Evolutionary conservation across 2,113 vertebrate species (phyloP).

Genomic region (Puffinus mauretanicus): DNA sequence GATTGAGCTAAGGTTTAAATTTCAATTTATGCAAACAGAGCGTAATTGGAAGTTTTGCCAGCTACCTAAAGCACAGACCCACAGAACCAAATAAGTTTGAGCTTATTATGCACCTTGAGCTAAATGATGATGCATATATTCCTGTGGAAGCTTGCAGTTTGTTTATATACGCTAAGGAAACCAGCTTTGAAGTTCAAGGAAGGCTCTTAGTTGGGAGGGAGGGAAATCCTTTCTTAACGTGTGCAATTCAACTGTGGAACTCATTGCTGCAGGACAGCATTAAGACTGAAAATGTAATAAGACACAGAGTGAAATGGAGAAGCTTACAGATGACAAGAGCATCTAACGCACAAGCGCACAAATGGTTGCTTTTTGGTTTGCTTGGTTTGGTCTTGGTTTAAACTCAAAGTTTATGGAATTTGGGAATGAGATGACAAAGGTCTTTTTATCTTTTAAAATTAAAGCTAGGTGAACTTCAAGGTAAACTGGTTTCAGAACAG

Average conservation of each 20-base stretch:
- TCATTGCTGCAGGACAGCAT: neutral
- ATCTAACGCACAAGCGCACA: fast-evolving
- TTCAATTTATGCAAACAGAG: neutral
- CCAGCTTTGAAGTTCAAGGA: neutral
- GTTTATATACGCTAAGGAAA: neutral
- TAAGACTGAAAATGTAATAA: neutral
- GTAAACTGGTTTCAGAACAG: neutral
- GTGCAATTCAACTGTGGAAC: neutral
- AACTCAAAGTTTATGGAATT: neutral
- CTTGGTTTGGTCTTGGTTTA: neutral
- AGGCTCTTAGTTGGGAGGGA: neutral
- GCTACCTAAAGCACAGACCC: neutral
- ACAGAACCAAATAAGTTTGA: neutral
- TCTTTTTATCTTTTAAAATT: neutral
- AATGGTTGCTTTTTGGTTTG: neutral
- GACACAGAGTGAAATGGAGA: neutral
- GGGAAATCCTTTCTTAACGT: neutral
- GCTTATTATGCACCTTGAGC: neutral
- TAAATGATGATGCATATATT: neutral
- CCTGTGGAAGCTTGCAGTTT: neutral
- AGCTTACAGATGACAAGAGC: neutral
- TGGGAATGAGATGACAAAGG: neutral
- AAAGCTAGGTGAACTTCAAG: neutral
- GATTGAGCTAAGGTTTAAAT: neutral
- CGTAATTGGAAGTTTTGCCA: neutral